Conservation (phyloP, 2,888 invertebrate species). For the Pteria penguin region DNA sequence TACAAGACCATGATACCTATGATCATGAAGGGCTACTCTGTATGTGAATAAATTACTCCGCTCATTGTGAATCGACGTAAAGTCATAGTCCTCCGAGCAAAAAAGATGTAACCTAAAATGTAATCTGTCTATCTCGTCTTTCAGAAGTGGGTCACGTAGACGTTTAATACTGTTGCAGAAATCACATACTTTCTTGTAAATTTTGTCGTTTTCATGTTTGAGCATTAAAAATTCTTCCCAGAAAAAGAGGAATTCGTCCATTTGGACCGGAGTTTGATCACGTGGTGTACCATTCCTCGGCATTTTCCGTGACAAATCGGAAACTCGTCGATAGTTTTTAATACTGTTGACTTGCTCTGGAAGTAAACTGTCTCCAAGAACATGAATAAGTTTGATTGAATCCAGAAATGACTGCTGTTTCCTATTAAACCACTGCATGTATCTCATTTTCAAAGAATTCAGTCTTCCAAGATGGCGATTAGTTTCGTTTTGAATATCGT, state of each 20-base stretch:
- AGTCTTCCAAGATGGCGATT: conserved; percentile 64
- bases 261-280: conserved; percentile 55
- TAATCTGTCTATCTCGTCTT: conserved; percentile 66
- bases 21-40: conserved; percentile 68
- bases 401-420: conserved; percentile 68
- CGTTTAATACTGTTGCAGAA: conserved; percentile 66
- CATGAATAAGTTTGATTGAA: conserved; percentile 68
- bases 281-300: conserved; percentile 63
- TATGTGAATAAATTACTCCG: conserved; percentile 74
- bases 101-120: conserved; percentile 57
- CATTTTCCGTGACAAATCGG: conserved; percentile 58
- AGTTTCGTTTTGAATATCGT: conserved; percentile 66
- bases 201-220: conserved; percentile 63
- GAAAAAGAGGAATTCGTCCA: conserved; percentile 68
- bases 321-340: conserved; percentile 57
- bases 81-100: conserved; percentile 67
- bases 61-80: conserved; percentile 68
- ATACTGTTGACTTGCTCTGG: conserved; percentile 59
- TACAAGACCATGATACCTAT: conserved; percentile 68
- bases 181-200: conserved; percentile 62
- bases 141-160: conserved; percentile 68
- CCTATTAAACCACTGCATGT: conserved; percentile 74
- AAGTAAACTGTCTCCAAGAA: conserved; percentile 52
- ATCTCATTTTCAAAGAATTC: conserved; percentile 68
- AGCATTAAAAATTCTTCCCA: conserved; percentile 65